Conservation (phyloP, 2,797 vertebrate species). For the Phoeniculus purpureus region DNA sequence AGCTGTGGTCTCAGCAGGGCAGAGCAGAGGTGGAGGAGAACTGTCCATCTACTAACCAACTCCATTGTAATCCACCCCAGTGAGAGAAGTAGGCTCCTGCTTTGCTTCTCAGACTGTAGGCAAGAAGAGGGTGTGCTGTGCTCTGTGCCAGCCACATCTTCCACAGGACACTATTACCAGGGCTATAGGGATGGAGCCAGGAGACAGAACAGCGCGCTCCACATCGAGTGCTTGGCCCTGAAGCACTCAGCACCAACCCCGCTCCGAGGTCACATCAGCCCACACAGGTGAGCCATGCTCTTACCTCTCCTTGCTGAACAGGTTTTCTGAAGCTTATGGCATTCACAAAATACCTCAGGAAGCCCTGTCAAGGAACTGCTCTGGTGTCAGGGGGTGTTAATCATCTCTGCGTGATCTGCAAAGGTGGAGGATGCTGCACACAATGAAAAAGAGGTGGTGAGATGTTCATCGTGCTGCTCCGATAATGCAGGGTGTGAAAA, state of each 20-base stretch:
- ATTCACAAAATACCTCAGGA: not conserved
- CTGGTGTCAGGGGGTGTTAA: not conserved
- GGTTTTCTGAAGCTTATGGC: not conserved
- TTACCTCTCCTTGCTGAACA: not conserved
- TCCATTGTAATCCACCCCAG: accelerated
- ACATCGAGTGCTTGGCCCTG: accelerated
- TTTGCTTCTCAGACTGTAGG: not conserved
- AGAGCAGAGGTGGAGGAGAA: too few species aligned
- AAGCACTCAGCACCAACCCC: accelerated
- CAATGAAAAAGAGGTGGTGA: not conserved
- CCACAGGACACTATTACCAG: not conserved
- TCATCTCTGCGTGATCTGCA: not conserved
- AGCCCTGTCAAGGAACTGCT: not conserved
- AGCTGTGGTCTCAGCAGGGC: too few species aligned
- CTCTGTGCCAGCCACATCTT: accelerated
- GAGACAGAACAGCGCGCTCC: not conserved
- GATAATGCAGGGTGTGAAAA: not conserved
- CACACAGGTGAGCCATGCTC: not conserved
- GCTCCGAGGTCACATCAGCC: accelerated
- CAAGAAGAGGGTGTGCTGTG: not conserved
- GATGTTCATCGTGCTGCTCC: not conserved
- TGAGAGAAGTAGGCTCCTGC: not conserved
- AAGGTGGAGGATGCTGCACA: not conserved
- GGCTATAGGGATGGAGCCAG: not conserved
- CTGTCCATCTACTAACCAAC: too few species aligned